Evolutionary conservation across 2,888 invertebrate species (phyloP), one percentile per base, ranked within the genome.

Genomic region (Helicoverpa assulta): DNA sequence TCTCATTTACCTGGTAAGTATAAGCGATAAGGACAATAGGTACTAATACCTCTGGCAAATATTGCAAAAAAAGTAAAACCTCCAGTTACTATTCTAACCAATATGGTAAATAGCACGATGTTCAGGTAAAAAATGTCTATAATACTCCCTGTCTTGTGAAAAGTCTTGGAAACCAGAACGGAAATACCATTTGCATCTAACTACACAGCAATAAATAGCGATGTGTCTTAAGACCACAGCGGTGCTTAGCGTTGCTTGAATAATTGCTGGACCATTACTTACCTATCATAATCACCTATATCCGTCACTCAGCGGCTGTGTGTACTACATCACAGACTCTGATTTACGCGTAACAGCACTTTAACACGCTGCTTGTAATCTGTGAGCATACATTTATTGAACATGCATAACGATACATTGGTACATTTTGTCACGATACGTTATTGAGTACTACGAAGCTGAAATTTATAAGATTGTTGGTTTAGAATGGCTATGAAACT

Each of bases 211-310:
- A 58, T 37, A 55, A 68, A 62, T 58, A 16, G 4, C 7, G 21
- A 61, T 52, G 4, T 3, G 16, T 29, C 43, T 55, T 59, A 67
- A 60, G 47, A 59, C 53, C 47, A 26, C 47, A 61, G 16, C 33
- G 58, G 33, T 58, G n/a, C 53, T 62, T 53, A 63, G 51, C 14
- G 47, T 40, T 33, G 16, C 51, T 72, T 66, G 33, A 72, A 58
- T 53, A 62, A 78, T 72, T 52, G 12, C 58, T 54, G 19, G n/a
- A 61, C 51, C 18, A 14, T 71, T 57, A 66, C 50, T 71, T 54
- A 51, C 51, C 18, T 37, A 52, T 47, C 8, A 72, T 58, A 55
- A 55, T 58, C 40, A n/a, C 58, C 51, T 16, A 54, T 54, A 71
- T 43, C 52, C 43, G 52, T 37, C 56, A 56, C 71, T 52, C 21